Base-by-base conservation (phyloP, 2,113 vertebrate genomes). In the Indri indri region DNA sequence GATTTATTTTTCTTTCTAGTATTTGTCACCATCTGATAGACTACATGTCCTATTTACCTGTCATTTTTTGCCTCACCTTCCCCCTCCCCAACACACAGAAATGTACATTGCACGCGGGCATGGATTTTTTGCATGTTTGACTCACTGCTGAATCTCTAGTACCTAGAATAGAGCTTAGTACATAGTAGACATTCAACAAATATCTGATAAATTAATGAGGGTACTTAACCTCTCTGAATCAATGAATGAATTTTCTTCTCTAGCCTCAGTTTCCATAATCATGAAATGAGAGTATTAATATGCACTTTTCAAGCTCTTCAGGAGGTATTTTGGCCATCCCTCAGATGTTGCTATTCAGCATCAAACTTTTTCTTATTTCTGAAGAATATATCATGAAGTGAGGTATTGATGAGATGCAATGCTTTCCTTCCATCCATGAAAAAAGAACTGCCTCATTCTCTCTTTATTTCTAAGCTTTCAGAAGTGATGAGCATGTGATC, bases 41-140 rank as follows among this genome's bases (percentile, higher is more conserved):
- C 34, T 66, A 45, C 1, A 23, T 77, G 45, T 65, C 71, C 80
- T 54, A 50, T 22, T 34, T 37, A 54, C 5, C 6, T 40, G 14
- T 54, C n/a, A 37, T 61, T 87, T 77, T 80, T 71, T 80, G 47
- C 89, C 30, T 66, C 6, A 4, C 27, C 9, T 66, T 13, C 37
- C 52, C 6, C 13, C 23, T 74, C 34, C 14, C 1, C 3, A 25
- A 32, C 10, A 37, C 25, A 45, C 6, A 84, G 27, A 91, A 57
- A 77, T 13, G 0, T 14, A 52, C 11, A 42, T 0, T n/a, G 8
- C 57, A 3, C 11, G 25, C 42, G 30, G 27, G 2, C 10, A 47
- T 12, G 8, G 20, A 37, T 34, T 80, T 74, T 86, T 42, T 68
- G 16, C 23, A 47, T 54, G 0, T 40, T 27, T 34, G 61, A 10